phyloP scores from a whole-genome alignment of 2,888 invertebrate species.

The Lamproptera curius region DNA sequence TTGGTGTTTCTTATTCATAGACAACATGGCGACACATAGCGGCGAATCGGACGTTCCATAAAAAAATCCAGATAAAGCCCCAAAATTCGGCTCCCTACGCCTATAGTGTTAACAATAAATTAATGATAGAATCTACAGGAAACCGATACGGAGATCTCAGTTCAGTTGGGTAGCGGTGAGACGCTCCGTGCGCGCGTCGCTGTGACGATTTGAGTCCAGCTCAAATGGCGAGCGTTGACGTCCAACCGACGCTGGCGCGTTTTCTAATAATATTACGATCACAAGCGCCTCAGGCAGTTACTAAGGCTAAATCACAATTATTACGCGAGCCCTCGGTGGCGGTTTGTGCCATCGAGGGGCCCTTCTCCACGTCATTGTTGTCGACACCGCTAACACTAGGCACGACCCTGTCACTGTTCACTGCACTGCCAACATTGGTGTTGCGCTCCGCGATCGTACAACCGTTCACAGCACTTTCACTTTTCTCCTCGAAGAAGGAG shows the following conservation, averaged over 20 bases:
- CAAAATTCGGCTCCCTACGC: constrained; percentile 62
- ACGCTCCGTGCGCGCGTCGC: constrained; percentile 69
- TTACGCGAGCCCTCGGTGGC: constrained; percentile 57
- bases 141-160: constrained; percentile 77
- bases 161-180: constrained; percentile 55
- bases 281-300: constrained; percentile 69
- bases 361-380: constrained; percentile 60
- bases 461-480: constrained; percentile 72
- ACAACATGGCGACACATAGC: constrained; percentile 34
- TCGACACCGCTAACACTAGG: constrained; percentile 54
- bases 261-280: constrained; percentile 38
- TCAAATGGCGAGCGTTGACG: constrained; percentile 69
- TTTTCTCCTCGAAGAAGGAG: constrained; percentile 71
- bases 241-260: constrained; percentile 52
- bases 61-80: constrained; percentile 66
- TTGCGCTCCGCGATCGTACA: constrained; percentile 55
- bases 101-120: constrained; percentile 76
- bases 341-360: constrained; percentile 51
- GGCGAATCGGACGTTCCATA: constrained; percentile 47
- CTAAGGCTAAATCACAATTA: constrained; percentile 77
- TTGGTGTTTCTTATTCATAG: no score
- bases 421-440: constrained; percentile 66
- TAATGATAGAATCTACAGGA: constrained; percentile 76
- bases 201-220: constrained; percentile 74
- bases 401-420: constrained; percentile 57